Percentiles rank a stretch among this genome's conserved stretches.
These are phyloP conservation scores for Drosophila ezoana DNA, from an alignment of 2,888 invertebrate species.

Conservation along the genomic window DNA sequence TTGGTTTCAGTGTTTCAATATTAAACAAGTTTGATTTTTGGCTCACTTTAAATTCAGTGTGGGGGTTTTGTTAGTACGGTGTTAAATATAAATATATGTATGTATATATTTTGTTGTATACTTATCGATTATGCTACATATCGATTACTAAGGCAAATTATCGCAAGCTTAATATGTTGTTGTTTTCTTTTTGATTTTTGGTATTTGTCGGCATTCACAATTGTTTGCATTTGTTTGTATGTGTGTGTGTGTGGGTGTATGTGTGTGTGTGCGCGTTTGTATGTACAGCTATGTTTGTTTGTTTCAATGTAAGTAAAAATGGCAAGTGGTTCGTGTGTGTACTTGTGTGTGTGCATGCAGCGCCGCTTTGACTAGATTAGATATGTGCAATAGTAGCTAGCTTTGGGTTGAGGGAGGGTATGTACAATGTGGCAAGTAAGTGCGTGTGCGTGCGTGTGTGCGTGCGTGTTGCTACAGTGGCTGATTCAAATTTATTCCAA, in stretches of 20 bases:
- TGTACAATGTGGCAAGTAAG: conserved; percentile 22
- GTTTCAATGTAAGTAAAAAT: conserved; percentile 33
- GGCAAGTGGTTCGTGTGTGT: conserved; percentile 32
- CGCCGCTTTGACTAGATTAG: conserved; percentile 58
- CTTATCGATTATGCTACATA: conserved; percentile 17
- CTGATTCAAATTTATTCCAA: conserved; percentile 58
- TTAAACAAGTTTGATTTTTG: conserved; percentile 35
- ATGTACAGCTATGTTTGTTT: conserved; percentile 17
- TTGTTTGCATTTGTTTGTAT: conserved; percentile 33
- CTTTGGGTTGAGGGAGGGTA: background rate
- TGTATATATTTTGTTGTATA: background rate
- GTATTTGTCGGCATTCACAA: conserved; percentile 44
- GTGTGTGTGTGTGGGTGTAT: conserved; percentile 27
- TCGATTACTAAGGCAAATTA: conserved; percentile 22
- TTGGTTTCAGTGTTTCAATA: conserved; percentile 42
- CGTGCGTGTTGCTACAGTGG: background rate
- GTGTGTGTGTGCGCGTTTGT: conserved; percentile 15
- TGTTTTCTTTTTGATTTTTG: conserved; percentile 33
- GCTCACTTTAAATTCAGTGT: conserved; percentile 42
- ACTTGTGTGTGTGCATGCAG: conserved; percentile 35
- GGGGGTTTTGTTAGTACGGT: background rate
- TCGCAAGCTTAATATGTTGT: conserved; percentile 12
- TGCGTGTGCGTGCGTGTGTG: background rate
- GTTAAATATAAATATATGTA: conserved; percentile 7
- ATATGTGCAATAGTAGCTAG: conserved; percentile 18